Evolutionary conservation across 1,140 invertebrate genomes (phyloP).

Genomic region (Holotrichia oblita): DNA sequence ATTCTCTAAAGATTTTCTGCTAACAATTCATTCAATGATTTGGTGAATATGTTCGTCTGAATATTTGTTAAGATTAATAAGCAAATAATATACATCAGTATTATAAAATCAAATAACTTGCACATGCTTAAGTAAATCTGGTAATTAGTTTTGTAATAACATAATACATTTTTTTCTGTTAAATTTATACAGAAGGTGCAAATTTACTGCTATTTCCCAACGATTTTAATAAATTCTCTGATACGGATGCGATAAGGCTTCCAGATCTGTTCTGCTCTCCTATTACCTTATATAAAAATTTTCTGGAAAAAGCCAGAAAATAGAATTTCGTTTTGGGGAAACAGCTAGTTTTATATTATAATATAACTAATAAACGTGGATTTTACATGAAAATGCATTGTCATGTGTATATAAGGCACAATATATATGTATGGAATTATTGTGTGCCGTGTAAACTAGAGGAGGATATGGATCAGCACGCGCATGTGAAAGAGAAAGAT

Average conservation of each 20-base stretch:
- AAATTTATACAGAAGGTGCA: not conserved
- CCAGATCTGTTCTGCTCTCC: conserved; percentile 44
- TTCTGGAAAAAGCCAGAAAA: conserved; percentile 50
- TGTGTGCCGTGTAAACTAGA: not conserved
- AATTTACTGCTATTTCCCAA: not conserved
- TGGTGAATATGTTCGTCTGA: not conserved
- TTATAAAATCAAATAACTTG: not conserved
- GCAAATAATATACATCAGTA: not conserved
- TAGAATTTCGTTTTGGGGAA: conserved; percentile 43
- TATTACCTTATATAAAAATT: conserved; percentile 54
- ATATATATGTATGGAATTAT: not conserved
- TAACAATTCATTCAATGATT: no score
- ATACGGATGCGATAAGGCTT: conserved; percentile 1
- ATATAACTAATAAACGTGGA: conserved; percentile 36
- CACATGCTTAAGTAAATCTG: not conserved
- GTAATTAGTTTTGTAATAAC: not conserved
- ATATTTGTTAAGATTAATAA: not conserved
- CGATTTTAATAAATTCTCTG: conserved; percentile 10
- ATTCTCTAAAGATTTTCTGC: no score
- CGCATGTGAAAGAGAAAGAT: not conserved
- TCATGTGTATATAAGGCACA: not conserved
- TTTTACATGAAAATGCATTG: conserved; percentile 18
- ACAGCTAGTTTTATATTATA: conserved; percentile 23
- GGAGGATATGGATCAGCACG: not conserved
- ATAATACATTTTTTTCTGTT: not conserved